Conservation (phyloP, 2,888 invertebrate species). For the Lepetodrilus schrolli region DNA sequence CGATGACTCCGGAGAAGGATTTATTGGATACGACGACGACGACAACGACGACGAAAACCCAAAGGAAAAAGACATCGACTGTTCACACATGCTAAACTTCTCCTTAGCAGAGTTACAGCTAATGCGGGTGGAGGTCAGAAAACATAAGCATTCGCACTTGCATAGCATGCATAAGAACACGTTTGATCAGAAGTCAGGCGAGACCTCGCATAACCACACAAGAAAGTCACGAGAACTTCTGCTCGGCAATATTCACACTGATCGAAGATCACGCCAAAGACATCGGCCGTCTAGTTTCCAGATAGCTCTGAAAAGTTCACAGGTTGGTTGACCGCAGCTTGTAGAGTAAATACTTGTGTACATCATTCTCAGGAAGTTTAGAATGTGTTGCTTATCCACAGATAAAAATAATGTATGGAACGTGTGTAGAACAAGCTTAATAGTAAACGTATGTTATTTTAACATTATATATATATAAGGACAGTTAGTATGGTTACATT, state of each 20-base stretch:
- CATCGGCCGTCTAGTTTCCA: slow-evolving; percentile 79
- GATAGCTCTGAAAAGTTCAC: slow-evolving; percentile 76
- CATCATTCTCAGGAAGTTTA: too few relatives aligned
- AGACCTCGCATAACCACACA: neutral
- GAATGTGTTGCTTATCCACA: too few relatives aligned
- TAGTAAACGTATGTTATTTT: too few relatives aligned
- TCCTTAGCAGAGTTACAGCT: slow-evolving; percentile 79
- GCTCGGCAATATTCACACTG: slow-evolving; percentile 78
- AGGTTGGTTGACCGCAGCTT: too few relatives aligned
- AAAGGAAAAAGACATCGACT: slow-evolving; percentile 72
- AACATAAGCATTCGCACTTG: slow-evolving; percentile 36
- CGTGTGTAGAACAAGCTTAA: too few relatives aligned
- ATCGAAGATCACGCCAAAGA: slow-evolving; percentile 73
- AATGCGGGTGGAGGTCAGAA: slow-evolving; percentile 76
- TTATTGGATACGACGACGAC: slow-evolving; percentile 14
- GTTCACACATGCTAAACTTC: slow-evolving; percentile 77
- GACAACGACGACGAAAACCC: neutral
- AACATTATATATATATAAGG: too few relatives aligned
- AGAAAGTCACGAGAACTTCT: slow-evolving; percentile 69
- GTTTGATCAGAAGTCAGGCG: neutral
- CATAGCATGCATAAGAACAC: neutral
- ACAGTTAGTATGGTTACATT: too few relatives aligned
- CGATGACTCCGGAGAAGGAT: slow-evolving; percentile 5
- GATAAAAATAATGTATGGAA: too few relatives aligned
- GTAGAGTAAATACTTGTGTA: too few relatives aligned